Conservation (phyloP, 2,888 invertebrate genomes). For the Eupithecia inturbata region DNA sequence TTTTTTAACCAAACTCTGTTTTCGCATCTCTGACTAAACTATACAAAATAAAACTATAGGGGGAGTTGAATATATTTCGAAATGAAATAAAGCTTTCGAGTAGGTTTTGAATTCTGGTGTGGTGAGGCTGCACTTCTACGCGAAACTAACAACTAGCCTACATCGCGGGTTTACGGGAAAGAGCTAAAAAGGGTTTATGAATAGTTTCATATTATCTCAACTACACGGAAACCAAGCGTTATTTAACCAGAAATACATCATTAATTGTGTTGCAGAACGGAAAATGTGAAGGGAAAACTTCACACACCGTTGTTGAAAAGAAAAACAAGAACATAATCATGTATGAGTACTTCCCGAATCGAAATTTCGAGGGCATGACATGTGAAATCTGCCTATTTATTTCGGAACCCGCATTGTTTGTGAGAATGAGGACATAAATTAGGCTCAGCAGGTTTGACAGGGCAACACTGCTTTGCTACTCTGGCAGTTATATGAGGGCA, state of each 20-base stretch:
- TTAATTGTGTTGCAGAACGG: not conserved
- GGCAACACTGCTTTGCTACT: constrained; percentile 9
- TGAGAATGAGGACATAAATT: constrained; percentile 22
- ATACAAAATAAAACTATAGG: too few relatives aligned
- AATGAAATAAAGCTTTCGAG: not conserved
- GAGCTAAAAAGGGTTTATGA: not conserved
- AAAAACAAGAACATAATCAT: not conserved
- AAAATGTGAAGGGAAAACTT: not conserved
- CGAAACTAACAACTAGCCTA: not conserved
- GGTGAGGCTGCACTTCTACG: not conserved
- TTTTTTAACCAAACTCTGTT: too few relatives aligned
- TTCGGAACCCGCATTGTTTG: constrained; percentile 19
- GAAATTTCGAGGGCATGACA: constrained; percentile 9
- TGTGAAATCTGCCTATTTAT: constrained; percentile 25
- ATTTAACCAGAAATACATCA: not conserved
- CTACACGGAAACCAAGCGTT: not conserved
- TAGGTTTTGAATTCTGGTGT: not conserved
- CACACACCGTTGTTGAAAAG: not conserved
- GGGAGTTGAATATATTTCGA: not conserved
- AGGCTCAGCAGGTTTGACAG: constrained; percentile 17
- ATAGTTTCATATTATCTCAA: not conserved
- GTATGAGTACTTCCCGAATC: not conserved
- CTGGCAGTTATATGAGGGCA: not conserved
- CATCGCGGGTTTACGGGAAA: not conserved
- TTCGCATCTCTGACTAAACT: too few relatives aligned